Evolutionary conservation across 2,113 vertebrate species (phyloP).

Genomic region (Eulemur macaco): DNA sequence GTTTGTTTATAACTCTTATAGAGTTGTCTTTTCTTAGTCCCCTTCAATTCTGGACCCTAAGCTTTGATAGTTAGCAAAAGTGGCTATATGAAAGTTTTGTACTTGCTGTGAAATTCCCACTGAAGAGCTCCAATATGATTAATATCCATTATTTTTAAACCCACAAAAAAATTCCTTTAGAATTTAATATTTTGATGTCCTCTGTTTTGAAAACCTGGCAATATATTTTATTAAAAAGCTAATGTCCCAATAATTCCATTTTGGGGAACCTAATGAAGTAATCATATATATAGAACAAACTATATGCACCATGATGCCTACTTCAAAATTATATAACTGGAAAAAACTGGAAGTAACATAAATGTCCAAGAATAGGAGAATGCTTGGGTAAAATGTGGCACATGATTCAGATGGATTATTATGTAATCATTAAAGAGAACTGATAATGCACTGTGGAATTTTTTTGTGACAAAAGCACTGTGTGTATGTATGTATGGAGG

Average conservation of each 20-base stretch:
- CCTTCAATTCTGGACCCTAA: neutral
- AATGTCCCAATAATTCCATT: neutral
- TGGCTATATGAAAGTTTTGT: neutral
- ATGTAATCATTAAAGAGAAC: neutral
- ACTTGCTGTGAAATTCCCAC: neutral
- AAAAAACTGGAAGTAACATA: neutral
- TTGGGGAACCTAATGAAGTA: neutral
- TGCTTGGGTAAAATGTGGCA: neutral
- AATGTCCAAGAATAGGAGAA: neutral
- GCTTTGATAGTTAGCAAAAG: neutral
- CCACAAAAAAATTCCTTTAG: neutral
- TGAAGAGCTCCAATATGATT: neutral
- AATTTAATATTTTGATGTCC: neutral
- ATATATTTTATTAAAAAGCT: neutral
- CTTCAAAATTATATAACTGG: neutral
- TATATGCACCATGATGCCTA: neutral
- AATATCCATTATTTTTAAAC: neutral
- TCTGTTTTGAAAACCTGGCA: neutral
- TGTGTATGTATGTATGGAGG: neutral
- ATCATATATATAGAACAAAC: neutral
- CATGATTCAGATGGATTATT: neutral
- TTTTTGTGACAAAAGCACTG: neutral
- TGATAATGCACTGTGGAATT: neutral
- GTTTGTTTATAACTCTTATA: neutral
- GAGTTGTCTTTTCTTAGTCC: neutral